Base-by-base conservation (phyloP, 1,140 invertebrate species). In the Epicauta chinensis region DNA sequence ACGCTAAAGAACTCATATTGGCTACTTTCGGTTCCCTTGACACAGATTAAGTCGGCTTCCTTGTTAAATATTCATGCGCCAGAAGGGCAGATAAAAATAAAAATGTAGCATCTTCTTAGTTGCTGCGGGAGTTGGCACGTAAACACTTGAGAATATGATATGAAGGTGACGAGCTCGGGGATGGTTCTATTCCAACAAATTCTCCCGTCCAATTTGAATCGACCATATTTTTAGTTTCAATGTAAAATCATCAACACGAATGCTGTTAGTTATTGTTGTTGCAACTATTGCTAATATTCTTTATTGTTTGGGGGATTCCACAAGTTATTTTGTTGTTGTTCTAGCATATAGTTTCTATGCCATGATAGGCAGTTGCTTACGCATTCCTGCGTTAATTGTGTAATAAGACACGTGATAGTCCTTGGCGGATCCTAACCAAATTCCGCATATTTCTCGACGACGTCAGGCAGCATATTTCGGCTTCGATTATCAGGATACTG, bases 41-140 rank as follows among this genome's bases (percentile, higher is more conserved):
- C 65, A 67, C 65, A 67, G 66, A 68, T 68, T 68, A 68, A 65
- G 65, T 55, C 62, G 60, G 50, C 60, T 63, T 60, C 49, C 55
- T 64, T 64, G 65, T 68, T 68, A 68, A 68, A 68, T 67, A 68
- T 68, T 68, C 65, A 68, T 68, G 64, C 53, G 59, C 60, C 55
- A 65, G 63, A 61, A 62, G 59, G 61, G 64, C 63, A 66, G 64
- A 68, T 68, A 68, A 68, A 66, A 67, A 67, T 64, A 64, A 66
- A 67, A 68, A 68, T 53, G 56, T 55, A 65, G 59, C 58, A 62
- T 59, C 62, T 60, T 58, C 62, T 64, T 61, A 60, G 54, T 54
- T 52, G 55, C 51, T 55, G 16, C 49, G 34, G 44, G 39, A 51
- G 51, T 55, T 60, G 58, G 59, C 64, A 59, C 62, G 64, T 65